phyloP scores from a whole-genome alignment of 2,113 vertebrate species.

The Recurvirostra avosetta region DNA sequence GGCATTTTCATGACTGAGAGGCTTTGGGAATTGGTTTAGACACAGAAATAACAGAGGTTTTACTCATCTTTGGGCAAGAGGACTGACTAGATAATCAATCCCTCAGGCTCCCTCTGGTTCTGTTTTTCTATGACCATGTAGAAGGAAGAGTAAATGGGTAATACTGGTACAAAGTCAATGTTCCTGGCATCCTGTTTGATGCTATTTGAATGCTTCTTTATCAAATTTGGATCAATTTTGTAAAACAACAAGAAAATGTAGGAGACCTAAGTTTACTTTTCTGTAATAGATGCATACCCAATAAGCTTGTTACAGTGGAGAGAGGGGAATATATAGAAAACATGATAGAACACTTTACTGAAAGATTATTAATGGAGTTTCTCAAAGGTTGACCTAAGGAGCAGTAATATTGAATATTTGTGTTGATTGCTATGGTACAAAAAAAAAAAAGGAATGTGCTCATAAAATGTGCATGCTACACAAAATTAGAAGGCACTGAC shows the following conservation, averaged over 20 bases:
- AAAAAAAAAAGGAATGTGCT: not conserved
- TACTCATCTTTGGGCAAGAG: not conserved
- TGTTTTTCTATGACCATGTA: not conserved
- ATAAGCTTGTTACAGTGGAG: not conserved
- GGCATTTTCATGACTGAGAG: not conserved
- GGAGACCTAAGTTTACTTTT: not conserved
- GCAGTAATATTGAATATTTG: not conserved
- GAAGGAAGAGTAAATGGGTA: not conserved
- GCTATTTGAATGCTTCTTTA: not conserved
- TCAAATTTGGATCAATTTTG: not conserved
- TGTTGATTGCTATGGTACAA: not conserved
- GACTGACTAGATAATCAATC: not conserved
- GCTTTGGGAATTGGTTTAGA: not conserved
- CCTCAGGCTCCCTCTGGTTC: not conserved
- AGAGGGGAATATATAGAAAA: not conserved
- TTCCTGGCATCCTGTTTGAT: not conserved
- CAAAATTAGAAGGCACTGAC: not conserved
- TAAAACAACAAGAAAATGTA: not conserved
- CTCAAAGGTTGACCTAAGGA: not conserved
- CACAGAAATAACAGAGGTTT: not conserved
- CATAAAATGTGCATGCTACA: not conserved
- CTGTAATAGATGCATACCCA: not conserved
- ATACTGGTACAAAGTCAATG: not conserved
- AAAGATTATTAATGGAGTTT: not conserved
- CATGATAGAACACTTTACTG: not conserved